A percentile compares a stretch with the other conserved stretches of the same genome.
phyloP scores from a whole-genome alignment of 2,797 vertebrate genomes.

The Picus viridis region DNA sequence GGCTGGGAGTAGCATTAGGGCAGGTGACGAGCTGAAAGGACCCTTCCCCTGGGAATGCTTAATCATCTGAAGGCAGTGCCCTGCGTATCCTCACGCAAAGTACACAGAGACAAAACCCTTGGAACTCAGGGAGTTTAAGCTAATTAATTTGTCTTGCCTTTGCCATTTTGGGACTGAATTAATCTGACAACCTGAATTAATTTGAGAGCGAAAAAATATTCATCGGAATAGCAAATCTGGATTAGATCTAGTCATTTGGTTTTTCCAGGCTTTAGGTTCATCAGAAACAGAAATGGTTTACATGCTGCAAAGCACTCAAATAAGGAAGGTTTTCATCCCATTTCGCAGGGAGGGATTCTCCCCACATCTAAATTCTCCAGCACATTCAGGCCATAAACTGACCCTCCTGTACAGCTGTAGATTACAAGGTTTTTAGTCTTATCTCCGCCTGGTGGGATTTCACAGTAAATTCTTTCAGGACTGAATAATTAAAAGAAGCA shows the following conservation, averaged over 20 bases:
- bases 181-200: constrained; percentile 17
- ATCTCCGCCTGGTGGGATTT: constrained; percentile 61
- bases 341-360: not conserved
- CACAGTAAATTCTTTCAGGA: constrained; percentile 54
- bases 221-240: constrained; percentile 24
- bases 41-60: not conserved
- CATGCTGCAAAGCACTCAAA: constrained; percentile 9
- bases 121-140: not conserved
- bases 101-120: not conserved
- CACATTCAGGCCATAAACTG: constrained; percentile 38
- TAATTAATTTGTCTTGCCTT: constrained; percentile 39
- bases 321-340: constrained; percentile 1
- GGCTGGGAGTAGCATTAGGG: not conserved
- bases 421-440: constrained; percentile 56
- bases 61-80: not conserved
- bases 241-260: not conserved
- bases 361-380: constrained; percentile 18
- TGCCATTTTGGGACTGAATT: not conserved
- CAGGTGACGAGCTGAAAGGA: not conserved
- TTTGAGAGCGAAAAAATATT: not conserved
- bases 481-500: constrained; percentile 60
- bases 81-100: not conserved
- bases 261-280: not conserved
- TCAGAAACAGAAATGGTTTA: not conserved
- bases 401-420: constrained; percentile 41